Evolutionary conservation across 2,797 vertebrate genomes (phyloP), one percentile per base, ranked within the genome.

Genomic region (Pseudochirops cupreus): DNA sequence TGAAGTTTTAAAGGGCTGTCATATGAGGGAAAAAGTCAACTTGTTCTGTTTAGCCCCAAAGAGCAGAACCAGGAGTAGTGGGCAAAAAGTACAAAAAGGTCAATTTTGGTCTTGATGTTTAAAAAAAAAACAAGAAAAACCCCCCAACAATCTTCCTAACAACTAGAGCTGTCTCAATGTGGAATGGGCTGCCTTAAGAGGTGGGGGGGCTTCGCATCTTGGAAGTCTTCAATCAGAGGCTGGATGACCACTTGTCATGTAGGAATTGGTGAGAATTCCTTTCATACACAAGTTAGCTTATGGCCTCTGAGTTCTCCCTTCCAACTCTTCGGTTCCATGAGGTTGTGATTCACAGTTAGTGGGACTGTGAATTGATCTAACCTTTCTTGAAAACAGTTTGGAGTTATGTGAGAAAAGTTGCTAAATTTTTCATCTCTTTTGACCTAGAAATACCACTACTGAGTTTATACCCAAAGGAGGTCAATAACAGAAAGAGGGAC

Each of bases 391-490:
- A 82, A 82, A 82, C 67, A 46, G 46, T 82, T 24, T 39, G 39
- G 39, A 87, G 26, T 87, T 46, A 87, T 26, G 74, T 87, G 39
- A 87, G 9, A 87, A 87, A 50, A 46, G 24, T 50, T 46, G 26
- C 39, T 46, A 46, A 82, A 50, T 87, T 87, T 46, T 87, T 50
- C 74, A 87, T 87, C 39, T 87, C 74, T 87, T 87, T 87, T 87
- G 74, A 87, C 74, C 39, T 87, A 87, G 74, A 87, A 87, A 50
- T 26, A 87, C 39, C 39, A 87, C 21, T 26, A 87, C 39, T 87
- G 39, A 87, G 74, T 87, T 87, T 87, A 87, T 87, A 46, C 74
- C 74, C 74, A 87, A 87, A 87, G 39, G 74, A 87, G 74, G 39
- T 87, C 74, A 87, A 4, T 87, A 87, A 87, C 39, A 87, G 39